Conservation (phyloP, 2,888 invertebrate species). For the Capitulum mitella region DNA sequence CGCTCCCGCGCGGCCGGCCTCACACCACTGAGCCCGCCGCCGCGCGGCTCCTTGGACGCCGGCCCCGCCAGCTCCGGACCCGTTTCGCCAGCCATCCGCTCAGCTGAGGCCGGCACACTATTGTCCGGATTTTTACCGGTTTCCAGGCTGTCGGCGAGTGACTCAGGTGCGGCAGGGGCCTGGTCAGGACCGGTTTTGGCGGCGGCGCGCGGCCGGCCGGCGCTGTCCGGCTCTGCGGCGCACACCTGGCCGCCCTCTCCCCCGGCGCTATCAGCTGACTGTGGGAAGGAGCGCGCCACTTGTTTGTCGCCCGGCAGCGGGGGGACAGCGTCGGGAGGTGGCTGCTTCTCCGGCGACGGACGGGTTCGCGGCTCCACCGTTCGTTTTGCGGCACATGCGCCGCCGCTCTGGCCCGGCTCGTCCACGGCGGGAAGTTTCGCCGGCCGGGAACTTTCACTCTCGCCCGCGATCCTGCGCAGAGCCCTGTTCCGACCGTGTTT, state of each 20-base stretch:
- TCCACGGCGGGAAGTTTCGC: background rate
- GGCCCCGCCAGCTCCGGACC: background rate
- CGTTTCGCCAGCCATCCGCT: background rate
- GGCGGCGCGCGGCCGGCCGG: background rate
- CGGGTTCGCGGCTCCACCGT: background rate
- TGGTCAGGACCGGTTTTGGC: conserved; percentile 1
- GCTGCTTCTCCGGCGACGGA: background rate
- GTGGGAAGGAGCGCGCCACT: background rate
- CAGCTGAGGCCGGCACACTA: background rate
- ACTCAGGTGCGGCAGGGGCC: conserved; percentile 16
- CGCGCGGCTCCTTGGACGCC: background rate
- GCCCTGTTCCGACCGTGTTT: background rate
- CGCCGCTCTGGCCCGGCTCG: background rate
- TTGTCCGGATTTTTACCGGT: conserved; percentile 14
- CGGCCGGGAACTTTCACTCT: background rate
- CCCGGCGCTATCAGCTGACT: background rate
- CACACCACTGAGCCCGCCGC: background rate
- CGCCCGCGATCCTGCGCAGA: background rate
- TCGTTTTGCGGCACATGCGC: background rate
- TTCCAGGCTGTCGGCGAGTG: conserved; percentile 9
- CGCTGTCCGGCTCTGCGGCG: background rate
- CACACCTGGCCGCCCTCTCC: background rate
- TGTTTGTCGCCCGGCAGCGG: background rate
- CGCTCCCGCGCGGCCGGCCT: background rate
- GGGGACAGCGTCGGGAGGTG: background rate